Conservation (phyloP, 2,888 invertebrate species). For the Lamellibrachia satsuma region DNA sequence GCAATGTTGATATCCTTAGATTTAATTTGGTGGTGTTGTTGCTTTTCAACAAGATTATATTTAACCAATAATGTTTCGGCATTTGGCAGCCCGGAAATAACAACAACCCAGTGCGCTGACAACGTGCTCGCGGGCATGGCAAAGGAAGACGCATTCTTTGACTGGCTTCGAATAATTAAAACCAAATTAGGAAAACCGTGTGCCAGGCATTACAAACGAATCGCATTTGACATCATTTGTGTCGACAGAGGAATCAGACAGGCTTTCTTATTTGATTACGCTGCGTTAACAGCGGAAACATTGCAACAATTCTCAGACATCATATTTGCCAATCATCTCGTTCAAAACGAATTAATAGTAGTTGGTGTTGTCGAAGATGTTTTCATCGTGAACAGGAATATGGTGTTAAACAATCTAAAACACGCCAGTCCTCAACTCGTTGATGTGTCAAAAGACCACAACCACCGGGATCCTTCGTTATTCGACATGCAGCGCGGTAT, state of each 20-base stretch:
- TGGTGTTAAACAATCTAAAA: neutral
- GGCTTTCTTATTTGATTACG: constrained; percentile 28
- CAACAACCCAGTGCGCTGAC: neutral
- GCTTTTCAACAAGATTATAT: neutral
- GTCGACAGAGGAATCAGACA: constrained; percentile 29
- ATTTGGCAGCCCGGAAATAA: constrained; percentile 13
- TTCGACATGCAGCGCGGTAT: neutral
- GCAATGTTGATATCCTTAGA: neutral
- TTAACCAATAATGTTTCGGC: neutral
- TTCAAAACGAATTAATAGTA: constrained; percentile 21
- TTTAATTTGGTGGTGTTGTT: neutral
- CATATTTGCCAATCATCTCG: constrained; percentile 24
- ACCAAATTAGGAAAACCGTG: constrained; percentile 24
- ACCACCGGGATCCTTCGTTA: neutral
- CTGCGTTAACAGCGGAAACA: constrained; percentile 19
- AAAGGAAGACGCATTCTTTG: neutral
- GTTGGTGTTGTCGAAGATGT: constrained; percentile 27
- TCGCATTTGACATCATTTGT: constrained; percentile 22
- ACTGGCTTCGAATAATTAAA: neutral
- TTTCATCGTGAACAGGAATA: constrained; percentile 24
- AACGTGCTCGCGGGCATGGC: constrained; percentile 21
- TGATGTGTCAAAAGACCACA: constrained; percentile 24
- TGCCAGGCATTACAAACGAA: constrained; percentile 22
- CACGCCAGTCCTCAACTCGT: constrained; percentile 17
- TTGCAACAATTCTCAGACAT: constrained; percentile 18